These are phyloP conservation scores for Clarias fuscus DNA, from an alignment of 2,797 vertebrate species.

Conservation along the genomic window DNA sequence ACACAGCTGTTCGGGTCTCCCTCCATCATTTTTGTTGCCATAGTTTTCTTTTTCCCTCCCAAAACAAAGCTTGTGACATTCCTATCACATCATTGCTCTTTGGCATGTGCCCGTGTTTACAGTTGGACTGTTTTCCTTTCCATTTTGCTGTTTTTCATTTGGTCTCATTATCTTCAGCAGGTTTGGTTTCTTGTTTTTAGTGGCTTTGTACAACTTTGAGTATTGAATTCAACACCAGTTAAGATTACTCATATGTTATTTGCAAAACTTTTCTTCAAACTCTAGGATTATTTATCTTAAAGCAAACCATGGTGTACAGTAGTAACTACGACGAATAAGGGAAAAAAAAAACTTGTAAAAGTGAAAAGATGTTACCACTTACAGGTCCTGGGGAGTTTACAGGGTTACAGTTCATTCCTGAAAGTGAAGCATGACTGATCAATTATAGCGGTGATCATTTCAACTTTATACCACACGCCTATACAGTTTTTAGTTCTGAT, in stretches of 20 bases:
- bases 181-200: neutral
- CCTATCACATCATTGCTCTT: conserved; percentile 29
- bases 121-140: neutral
- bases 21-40: conserved; percentile 30
- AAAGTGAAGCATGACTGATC: neutral
- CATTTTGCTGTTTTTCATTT: conserved; percentile 27
- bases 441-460: neutral
- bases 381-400: neutral
- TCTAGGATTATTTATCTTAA: neutral
- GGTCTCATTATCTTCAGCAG: conserved; percentile 13
- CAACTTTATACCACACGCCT: neutral
- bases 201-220: neutral
- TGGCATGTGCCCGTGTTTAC: conserved; percentile 44
- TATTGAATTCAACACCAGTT: neutral
- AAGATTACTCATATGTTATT: neutral
- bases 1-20: conserved; percentile 37
- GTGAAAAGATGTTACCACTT: neutral
- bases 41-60: conserved; percentile 37
- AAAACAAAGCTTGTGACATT: conserved; percentile 44
- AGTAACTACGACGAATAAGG: neutral
- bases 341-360: neutral
- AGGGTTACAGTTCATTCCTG: neutral
- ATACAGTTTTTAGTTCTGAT: neutral
- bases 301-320: neutral
- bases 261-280: neutral